Evolutionary conservation across 2,888 invertebrate species (phyloP).

Genomic region (Myopa tessellatipennis): DNA sequence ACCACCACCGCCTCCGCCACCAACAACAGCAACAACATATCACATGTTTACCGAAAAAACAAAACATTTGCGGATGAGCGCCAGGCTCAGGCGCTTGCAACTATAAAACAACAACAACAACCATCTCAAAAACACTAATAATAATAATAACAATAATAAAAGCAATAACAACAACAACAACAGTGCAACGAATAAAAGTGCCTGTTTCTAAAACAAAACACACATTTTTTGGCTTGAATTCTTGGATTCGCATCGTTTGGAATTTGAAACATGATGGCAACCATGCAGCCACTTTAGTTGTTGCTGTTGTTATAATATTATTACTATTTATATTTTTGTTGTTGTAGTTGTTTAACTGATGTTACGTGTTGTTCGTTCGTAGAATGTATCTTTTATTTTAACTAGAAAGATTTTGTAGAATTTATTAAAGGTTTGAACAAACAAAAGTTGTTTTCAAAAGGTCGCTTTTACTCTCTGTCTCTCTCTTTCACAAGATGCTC

Average conservation of each 20-base stretch:
- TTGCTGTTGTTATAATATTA: neutral
- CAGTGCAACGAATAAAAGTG: constrained; percentile 3
- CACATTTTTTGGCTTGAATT: constrained; percentile 10
- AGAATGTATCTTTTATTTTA: neutral
- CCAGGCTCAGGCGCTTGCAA: too few relatives aligned
- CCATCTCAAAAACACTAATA: constrained; percentile 1
- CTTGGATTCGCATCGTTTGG: constrained; percentile 17
- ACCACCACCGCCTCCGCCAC: too few relatives aligned
- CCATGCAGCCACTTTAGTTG: neutral
- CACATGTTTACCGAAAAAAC: too few relatives aligned
- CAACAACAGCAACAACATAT: too few relatives aligned
- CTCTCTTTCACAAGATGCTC: too few relatives aligned
- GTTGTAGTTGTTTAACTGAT: constrained; percentile 3
- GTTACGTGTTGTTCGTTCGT: neutral
- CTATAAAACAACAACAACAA: neutral
- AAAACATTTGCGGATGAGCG: too few relatives aligned
- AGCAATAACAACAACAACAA: constrained; percentile 1
- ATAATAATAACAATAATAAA: constrained; percentile 13
- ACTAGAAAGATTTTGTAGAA: neutral
- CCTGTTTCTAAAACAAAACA: neutral
- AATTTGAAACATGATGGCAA: constrained; percentile 22
- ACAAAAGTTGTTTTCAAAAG: neutral
- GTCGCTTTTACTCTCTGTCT: too few relatives aligned
- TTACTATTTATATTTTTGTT: neutral
- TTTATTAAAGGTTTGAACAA: too few relatives aligned